Base-by-base conservation (phyloP, 2,113 vertebrate genomes). In the Megatriorchis doriae region DNA sequence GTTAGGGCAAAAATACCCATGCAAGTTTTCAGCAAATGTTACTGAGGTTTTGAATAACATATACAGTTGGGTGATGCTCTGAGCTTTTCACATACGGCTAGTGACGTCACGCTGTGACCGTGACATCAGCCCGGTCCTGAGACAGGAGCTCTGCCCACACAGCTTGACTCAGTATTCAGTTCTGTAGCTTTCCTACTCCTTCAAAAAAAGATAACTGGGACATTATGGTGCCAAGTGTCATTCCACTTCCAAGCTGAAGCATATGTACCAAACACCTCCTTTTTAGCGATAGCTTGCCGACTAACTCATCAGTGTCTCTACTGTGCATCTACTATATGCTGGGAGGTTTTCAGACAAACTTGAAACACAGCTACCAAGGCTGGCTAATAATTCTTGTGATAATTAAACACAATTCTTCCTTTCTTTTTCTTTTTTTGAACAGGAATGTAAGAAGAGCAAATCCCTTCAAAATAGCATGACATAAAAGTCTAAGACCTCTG, bases 191-290 rank as follows among this genome's bases (percentile, higher is more conserved):
- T 91, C 82, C 85, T 83, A 42, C 82, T 88, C 63, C 79, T 86
- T 50, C n/a, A 81, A 34, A 86, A 89, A 67, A 79, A 55, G 75
- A 13, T 47, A 95, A 93, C 79, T 96, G 95, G 95, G 96, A 83
- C 79, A 48, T 74, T 22, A 19, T 9, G 43, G 72, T 86, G 80
- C 88, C 88, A 90, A 94, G 68, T 34, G 88, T 81, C 92, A 86
- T 73, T 77, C 75, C 18, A 47, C 29, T 93, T 81, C 66, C 52
- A 85, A 72, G 71, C 66, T 95, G 67, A 68, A 88, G 74, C 93
- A 90, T 90, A 90, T 73, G 92, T 73, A 74, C 59, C 80, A 81
- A 90, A 94, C 95, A 96, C 82, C 77, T 91, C 84, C 32, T 63
- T 84, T 72, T 80, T 25, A 61, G 92, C 0, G 1, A 26, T 22